These are phyloP conservation scores for Centroberyx gerrardi DNA, from an alignment of 2,797 vertebrate species.

Conservation along the genomic window DNA sequence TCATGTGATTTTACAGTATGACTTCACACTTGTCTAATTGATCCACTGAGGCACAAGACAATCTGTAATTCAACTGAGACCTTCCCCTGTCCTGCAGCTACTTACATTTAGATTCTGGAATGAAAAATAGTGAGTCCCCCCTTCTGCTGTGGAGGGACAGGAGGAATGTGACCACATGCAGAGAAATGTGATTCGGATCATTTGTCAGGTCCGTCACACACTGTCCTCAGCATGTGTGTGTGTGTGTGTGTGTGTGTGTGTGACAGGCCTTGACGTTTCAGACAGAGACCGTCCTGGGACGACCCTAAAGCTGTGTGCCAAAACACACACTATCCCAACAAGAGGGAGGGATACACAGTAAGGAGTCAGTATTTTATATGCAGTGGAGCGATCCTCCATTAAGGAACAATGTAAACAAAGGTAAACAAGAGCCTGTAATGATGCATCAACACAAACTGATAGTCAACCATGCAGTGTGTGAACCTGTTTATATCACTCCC, in stretches of 20 bases:
- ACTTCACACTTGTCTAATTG: neutral
- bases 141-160: neutral
- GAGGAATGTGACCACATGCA: constrained; percentile 48
- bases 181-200: constrained; percentile 45
- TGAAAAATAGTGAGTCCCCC: neutral
- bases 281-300: too few relatives aligned
- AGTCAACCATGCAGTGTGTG: neutral
- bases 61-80: neutral
- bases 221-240: too few relatives aligned
- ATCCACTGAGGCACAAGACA: neutral
- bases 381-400: too few relatives aligned
- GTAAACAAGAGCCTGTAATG: too few relatives aligned
- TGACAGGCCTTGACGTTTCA: too few relatives aligned
- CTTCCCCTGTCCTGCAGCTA: neutral
- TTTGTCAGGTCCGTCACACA: neutral
- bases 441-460: too few relatives aligned
- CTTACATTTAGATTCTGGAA: neutral
- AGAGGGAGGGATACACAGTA: too few relatives aligned
- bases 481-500: constrained; percentile 16
- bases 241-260: too few relatives aligned
- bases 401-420: too few relatives aligned
- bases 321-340: constrained; percentile 29
- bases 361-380: too few relatives aligned
- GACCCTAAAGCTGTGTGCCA: constrained; percentile 24
- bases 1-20: neutral